phyloP scores from a whole-genome alignment of 2,888 invertebrate genomes.

The Sphinx pinastri region DNA sequence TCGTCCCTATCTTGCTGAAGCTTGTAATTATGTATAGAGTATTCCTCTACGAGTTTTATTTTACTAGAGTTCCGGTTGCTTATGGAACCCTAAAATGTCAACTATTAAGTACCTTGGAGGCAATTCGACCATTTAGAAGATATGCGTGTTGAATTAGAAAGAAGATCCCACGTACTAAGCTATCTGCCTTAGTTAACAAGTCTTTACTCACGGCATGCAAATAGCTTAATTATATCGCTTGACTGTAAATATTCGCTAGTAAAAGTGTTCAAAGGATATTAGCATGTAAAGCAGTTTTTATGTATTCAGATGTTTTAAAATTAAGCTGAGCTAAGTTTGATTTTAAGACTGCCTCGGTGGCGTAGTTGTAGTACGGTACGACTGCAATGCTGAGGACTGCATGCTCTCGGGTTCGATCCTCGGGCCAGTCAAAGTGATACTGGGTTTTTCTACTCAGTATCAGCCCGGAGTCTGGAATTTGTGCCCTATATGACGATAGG shows the following conservation, averaged over 20 bases:
- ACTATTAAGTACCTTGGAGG: not conserved
- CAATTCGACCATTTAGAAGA: not conserved
- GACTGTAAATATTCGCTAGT: not conserved
- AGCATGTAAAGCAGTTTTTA: not conserved
- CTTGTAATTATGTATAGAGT: not conserved
- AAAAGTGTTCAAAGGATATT: not conserved
- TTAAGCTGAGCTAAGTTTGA: no score
- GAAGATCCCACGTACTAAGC: no score
- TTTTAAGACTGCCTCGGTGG: no score
- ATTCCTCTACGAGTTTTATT: not conserved
- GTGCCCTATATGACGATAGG: no score
- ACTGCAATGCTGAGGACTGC: no score
- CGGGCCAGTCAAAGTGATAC: no score
- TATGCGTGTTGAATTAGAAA: slow-evolving; percentile 6
- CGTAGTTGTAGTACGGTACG: no score
- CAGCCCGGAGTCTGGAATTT: no score
- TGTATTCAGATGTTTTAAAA: no score
- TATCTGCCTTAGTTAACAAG: not conserved
- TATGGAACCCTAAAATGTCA: not conserved
- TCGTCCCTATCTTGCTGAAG: no score
- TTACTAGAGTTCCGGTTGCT: not conserved
- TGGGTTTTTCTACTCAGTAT: no score
- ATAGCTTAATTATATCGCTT: not conserved
- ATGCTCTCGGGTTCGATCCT: no score
- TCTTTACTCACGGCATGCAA: not conserved